These are phyloP conservation scores for Cephonodes hylas DNA, from an alignment of 2,888 invertebrate genomes.

Conservation along the genomic window DNA sequence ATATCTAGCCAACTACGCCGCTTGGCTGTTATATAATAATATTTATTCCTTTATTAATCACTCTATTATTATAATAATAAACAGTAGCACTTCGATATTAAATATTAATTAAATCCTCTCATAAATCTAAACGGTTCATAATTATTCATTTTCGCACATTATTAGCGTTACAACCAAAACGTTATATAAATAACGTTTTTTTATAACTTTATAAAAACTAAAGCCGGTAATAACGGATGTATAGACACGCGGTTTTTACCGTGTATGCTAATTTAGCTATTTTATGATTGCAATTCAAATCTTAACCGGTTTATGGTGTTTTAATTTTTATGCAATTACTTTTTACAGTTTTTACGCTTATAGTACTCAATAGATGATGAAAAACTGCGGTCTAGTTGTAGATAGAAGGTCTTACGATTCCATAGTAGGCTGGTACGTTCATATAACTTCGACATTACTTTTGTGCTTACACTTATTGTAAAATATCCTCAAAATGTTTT, in stretches of 20 bases:
- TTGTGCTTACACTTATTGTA: too few relatives aligned
- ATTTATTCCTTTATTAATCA: too few relatives aligned
- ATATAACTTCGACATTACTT: too few relatives aligned
- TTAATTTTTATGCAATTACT: not conserved
- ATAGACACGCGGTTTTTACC: conserved; percentile 20
- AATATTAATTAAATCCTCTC: too few relatives aligned
- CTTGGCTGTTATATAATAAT: not conserved
- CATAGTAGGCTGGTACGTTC: too few relatives aligned
- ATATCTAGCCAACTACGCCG: too few relatives aligned
- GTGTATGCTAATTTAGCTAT: conserved; percentile 47
- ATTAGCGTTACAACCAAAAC: not conserved
- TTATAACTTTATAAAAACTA: not conserved
- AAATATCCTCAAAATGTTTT: too few relatives aligned
- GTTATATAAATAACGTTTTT: not conserved
- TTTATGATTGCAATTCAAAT: conserved; percentile 28
- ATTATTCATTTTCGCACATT: not conserved
- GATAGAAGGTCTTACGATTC: too few relatives aligned
- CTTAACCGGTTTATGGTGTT: not conserved
- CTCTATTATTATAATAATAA: too few relatives aligned
- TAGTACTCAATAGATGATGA: too few relatives aligned
- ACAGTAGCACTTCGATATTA: too few relatives aligned
- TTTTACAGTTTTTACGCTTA: not conserved
- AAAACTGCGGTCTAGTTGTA: too few relatives aligned
- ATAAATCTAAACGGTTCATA: not conserved
- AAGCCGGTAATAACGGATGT: not conserved